Evolutionary conservation across 2,797 vertebrate species (phyloP), one percentile per base, ranked within the genome.

Genomic region (Pangasius krempfi): DNA sequence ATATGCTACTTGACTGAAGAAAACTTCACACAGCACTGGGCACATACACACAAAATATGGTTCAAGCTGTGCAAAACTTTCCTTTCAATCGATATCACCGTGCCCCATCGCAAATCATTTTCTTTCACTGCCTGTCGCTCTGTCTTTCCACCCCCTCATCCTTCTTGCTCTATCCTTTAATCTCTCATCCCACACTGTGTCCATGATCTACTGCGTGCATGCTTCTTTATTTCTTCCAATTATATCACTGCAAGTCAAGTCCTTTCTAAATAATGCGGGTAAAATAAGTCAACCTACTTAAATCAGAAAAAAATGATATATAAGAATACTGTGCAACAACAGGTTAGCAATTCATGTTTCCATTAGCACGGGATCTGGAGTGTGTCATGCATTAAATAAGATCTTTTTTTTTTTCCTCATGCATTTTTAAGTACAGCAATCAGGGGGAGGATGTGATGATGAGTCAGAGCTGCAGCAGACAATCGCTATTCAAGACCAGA

Each of bases 381-480:
- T 68, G 72, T 44, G 50, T 78, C 56, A 47, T 58, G 84, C 84
- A 79, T 86, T 79, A 64, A 86, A 50, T 86, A 44, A 64, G 70
- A 62, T 44, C 50, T 16, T 76, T 64, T 84, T 76, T 84, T 30
- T 75, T 40, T 62, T 2, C 8, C 44, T 66, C 86, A 80, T 87
- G 56, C 86, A 84, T 79, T 66, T 72, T 27, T 66, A 83, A 86
- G 56, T 76, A 76, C 44, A 83, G 78, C 85, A 86, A 89, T 86
- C 56, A 86, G 68, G 52, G 25, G 47, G 60, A 66, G 70, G 79
- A 47, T 76, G 58, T 47, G 70, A 72, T 75, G 79, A 81, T 86
- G 85, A 86, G 85, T 89, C 88, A 89, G 85, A 86, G 79, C 78
- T 56, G 66, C 56, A 83, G 56, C 30, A 86, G 78, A 83, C 78